phyloP scores from a whole-genome alignment of 2,797 vertebrate genomes.

The Meda fulgida region DNA sequence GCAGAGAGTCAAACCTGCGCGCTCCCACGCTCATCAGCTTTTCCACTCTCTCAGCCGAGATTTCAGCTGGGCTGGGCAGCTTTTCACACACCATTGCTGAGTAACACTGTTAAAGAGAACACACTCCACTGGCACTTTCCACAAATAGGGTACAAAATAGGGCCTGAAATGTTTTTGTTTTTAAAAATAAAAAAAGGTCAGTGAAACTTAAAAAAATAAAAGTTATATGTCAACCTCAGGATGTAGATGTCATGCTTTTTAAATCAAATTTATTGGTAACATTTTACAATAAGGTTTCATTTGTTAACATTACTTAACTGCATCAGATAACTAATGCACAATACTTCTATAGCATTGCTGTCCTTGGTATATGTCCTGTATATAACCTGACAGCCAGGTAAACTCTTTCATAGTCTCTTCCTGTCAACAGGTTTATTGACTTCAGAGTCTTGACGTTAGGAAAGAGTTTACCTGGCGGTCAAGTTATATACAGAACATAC shows the following conservation, averaged over 20 bases:
- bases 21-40: slow-evolving; percentile 88
- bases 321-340: background rate
- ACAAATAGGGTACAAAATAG: background rate
- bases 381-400: no score
- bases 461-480: background rate
- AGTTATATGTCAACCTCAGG: background rate
- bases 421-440: no score
- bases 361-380: no score
- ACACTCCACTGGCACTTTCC: background rate
- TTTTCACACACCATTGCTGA: slow-evolving; percentile 94
- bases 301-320: background rate
- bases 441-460: no score
- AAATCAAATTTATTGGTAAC: background rate
- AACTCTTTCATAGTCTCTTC: no score
- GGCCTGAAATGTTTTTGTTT: background rate
- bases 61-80: slow-evolving; percentile 91
- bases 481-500: background rate
- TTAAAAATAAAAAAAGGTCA: no score
- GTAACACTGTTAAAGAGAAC: slow-evolving; percentile 74
- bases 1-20: slow-evolving; percentile 86
- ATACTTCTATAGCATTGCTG: background rate
- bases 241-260: background rate
- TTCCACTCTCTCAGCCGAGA: slow-evolving; percentile 87
- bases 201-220: no score
- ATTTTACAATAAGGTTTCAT: background rate